Conservation (phyloP, 2,888 invertebrate genomes). For the Dynastes grantii region DNA sequence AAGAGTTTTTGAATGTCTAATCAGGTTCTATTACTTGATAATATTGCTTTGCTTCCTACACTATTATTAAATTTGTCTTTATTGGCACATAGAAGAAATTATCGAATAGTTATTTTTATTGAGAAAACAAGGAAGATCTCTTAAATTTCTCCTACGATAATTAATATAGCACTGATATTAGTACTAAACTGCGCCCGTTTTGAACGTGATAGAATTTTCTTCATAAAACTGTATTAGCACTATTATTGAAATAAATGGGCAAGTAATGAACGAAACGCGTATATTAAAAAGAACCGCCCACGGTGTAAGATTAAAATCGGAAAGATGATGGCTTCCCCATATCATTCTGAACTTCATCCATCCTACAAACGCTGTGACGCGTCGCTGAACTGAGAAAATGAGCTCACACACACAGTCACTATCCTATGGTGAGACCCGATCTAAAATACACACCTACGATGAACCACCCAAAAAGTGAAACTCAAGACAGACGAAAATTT, state of each 20-base stretch:
- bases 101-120: no score
- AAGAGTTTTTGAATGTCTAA: no score
- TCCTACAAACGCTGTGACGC: conserved; percentile 52
- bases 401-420: conserved; percentile 23
- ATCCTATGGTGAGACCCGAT: neutral
- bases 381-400: conserved; percentile 56
- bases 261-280: conserved; percentile 35
- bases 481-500: conserved; percentile 38
- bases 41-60: no score
- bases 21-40: no score
- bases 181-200: neutral
- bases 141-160: no score
- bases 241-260: conserved; percentile 44
- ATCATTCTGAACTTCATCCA: conserved; percentile 56
- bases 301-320: conserved; percentile 53
- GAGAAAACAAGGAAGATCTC: no score
- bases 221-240: conserved; percentile 38
- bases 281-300: conserved; percentile 53
- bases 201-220: conserved; percentile 15
- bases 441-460: conserved; percentile 32
- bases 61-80: no score
- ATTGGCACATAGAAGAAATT: no score
- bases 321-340: conserved; percentile 53
- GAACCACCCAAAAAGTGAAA: conserved; percentile 43
- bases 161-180: no score